Evolutionary conservation across 2,888 invertebrate genomes (phyloP), one percentile per base, ranked within the genome.

Genomic region (Agriopis marginaria): DNA sequence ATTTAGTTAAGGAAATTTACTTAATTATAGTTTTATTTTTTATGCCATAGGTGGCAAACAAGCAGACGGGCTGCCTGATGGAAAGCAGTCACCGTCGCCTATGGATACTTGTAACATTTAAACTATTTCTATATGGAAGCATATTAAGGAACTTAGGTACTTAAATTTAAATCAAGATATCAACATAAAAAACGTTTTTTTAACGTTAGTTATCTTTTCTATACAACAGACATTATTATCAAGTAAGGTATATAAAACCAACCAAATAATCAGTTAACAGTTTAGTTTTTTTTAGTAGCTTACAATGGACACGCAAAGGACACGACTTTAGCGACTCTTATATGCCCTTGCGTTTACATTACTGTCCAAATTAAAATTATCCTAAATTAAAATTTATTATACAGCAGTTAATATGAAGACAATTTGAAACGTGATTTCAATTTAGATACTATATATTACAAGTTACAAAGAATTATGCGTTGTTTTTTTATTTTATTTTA

Each of bases 311-410:
- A 51, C 32, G 23, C 51, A 51, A 51, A 65, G 51, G 49, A 51
- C 65, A 23, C 45, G 58, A 64, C 56, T 23, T 58, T 51, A 23
- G 10, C 11, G 49, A 49, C 60, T 47, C 39, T 39, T 32, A 47
- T 9, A 14, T n/a, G 47, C 49, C 47, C 39, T 39, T 49, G 60
- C 47, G 10, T 45, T 58, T 45, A 32, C 45, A 14, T 14, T 0
- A 58, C 42, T 32, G 7, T 58, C 23, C 12, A 45, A 58, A 58
- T 58, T 58, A 32, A 58, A 54, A 54, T 39, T 54, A 54, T n/a
- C 54, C 32, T 12, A 39, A 53, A 7, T 39, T 39, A 8, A 39
- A 39, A 39, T 12, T 39, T 12, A 7, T n/a, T 39, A 39, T 39
- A 10, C n/a, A n/a, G n/a, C 54, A 54, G n/a, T n/a, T 54, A n/a